Evolutionary conservation across 2,888 invertebrate genomes (phyloP).

Genomic region (Caenorhabditis imperialis): DNA sequence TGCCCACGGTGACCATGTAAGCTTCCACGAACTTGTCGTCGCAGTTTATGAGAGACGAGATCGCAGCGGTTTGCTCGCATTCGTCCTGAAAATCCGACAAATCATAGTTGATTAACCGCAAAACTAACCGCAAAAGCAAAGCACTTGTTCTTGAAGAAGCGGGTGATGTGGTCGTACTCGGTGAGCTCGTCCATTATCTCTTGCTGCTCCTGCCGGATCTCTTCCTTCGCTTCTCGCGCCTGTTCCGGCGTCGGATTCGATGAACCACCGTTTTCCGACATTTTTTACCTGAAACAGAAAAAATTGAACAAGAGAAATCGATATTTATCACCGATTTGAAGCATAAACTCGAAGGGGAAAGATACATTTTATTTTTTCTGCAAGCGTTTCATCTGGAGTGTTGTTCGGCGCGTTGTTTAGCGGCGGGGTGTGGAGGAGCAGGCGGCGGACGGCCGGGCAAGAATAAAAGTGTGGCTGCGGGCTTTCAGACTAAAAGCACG

Average conservation of each 20-base stretch:
- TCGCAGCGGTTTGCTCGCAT: constrained; percentile 21
- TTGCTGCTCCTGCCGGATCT: constrained; percentile 20
- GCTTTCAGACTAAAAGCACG: too few species aligned
- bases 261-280: constrained; percentile 7
- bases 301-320: too few species aligned
- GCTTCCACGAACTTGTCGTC: constrained; percentile 48
- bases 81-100: constrained; percentile 33
- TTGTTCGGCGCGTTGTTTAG: too few species aligned
- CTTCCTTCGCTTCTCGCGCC: constrained; percentile 13
- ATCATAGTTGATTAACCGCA: background rate
- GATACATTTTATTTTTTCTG: too few species aligned
- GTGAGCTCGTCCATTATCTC: constrained; percentile 35
- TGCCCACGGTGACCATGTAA: constrained; percentile 33
- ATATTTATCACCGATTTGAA: too few species aligned
- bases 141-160: constrained; percentile 36
- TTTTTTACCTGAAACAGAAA: background rate
- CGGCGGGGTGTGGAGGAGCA: too few species aligned
- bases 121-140: constrained; percentile 34
- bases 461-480: too few species aligned
- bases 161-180: constrained; percentile 28
- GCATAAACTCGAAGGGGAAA: too few species aligned
- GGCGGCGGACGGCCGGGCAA: too few species aligned
- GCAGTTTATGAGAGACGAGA: constrained; percentile 37
- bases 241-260: background rate
- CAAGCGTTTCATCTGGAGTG: too few species aligned